Base-by-base conservation (phyloP, 2,113 vertebrate genomes). In the Protobothrops mucrosquamatus region DNA sequence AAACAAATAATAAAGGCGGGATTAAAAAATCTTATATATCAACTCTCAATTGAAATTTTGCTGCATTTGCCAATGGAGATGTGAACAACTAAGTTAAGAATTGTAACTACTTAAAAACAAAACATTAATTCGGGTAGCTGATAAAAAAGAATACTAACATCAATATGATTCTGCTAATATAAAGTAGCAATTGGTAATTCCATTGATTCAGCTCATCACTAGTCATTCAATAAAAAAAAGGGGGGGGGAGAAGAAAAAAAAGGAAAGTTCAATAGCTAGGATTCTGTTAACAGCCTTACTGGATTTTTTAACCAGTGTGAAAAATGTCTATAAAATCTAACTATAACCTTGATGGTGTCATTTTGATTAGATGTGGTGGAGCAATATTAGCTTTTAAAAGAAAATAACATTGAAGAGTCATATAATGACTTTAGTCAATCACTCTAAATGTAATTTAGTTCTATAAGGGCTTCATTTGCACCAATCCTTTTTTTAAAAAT, bases 301-400 rank as follows among this genome's bases (percentile, higher is more conserved):
- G 52, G 61, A 89, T 89, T 93, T 39, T 93, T 93, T 91, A 91
- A 91, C 86, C 54, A 85, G 43, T 91, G 86, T 88, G 90, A 91
- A 88, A 69, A 93, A 88, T 92, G 51, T 81, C 86, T 91, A 91
- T 88, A 81, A 93, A 93, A 87, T 93, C 43, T 55, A 93, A 88
- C 59, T 91, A 89, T 91, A 91, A 93, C 90, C 86, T 91, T 91
- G 89, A 93, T 93, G 57, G 59, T 81, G 87, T 91, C 61, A 52
- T 89, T 91, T 34, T 93, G 86, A 89, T 88, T 93, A 81, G 85
- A 51, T 89, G 52, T 54, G 56, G 39, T 91, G 57, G 89, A 88
- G 39, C 51, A 88, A 43, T 26, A 81, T 81, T 85, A 91, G 54
- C 59, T 88, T 91, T 81, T 91, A 93, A 52, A 74, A 91, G 18